A percentile compares a stretch with the other conserved stretches of the same genome.
Conservation (phyloP, 2,113 vertebrate species). For the Perccottus glenii region DNA sequence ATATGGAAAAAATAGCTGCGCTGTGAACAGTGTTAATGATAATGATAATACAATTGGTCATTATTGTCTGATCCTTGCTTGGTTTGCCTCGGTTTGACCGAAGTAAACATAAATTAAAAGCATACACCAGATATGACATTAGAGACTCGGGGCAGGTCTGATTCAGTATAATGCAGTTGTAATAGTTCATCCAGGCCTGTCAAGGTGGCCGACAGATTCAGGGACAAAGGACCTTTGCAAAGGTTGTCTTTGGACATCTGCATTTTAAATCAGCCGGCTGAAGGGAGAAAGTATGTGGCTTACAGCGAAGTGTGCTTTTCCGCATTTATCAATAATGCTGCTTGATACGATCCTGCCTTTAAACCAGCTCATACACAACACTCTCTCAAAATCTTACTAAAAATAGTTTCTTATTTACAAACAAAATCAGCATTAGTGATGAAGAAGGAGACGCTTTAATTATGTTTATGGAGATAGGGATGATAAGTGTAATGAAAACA, state of each 20-base stretch:
- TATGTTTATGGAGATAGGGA: constrained; percentile 33
- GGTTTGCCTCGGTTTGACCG: constrained; percentile 8
- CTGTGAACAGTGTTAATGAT: constrained; percentile 18
- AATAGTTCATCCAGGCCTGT: constrained; percentile 38
- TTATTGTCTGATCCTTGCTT: constrained; percentile 3
- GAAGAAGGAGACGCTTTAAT: constrained; percentile 17
- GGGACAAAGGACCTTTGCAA: constrained; percentile 39
- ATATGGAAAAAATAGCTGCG: constrained; percentile 17
- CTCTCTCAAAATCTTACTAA: background rate
- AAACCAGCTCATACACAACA: background rate
- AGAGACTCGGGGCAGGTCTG: constrained; percentile 23
- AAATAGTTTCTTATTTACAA: constrained; percentile 35
- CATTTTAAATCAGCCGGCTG: constrained; percentile 19
- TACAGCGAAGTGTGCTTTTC: background rate
- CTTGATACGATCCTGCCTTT: background rate
- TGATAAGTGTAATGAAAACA: constrained; percentile 40
- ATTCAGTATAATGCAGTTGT: constrained; percentile 22
- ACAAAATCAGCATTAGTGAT: constrained; percentile 36
- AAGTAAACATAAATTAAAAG: constrained; percentile 46
- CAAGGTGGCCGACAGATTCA: constrained; percentile 24
- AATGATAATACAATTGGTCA: constrained; percentile 4
- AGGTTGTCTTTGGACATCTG: constrained; percentile 36
- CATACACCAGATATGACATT: constrained; percentile 7
- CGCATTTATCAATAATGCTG: constrained; percentile 3
- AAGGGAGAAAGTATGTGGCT: background rate